Evolutionary conservation across 2,888 invertebrate species (phyloP), one percentile per base, ranked within the genome.

Genomic region (Pristionchus arcanus): DNA sequence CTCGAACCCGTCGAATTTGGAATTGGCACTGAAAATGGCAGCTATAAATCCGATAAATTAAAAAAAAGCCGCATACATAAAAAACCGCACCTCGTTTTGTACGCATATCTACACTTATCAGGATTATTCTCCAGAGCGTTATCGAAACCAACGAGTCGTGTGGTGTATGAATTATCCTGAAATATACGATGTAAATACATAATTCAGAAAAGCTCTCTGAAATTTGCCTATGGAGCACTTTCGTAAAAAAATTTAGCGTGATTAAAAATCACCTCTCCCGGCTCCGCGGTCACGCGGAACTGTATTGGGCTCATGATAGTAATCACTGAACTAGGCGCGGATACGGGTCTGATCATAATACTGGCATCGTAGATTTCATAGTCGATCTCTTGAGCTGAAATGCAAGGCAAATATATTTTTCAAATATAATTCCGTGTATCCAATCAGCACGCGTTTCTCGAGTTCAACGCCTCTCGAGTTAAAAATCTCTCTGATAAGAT

Each of bases 131-230:
- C 74, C 11, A 42, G 37, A 4, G 74, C 74, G n/a, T 77, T 77
- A 42, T 77, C 74, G 42, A 77, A 77, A 25, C 74, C 74, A 37
- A 77, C 74, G 34, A 77, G 74, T 77, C 74, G 37, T 11, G 74
- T 25, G 13, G 74, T 77, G 74, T 42, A 77, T 21, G 74, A 77
- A 25, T 42, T 77, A 42, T 15, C 13, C 74, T 77, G 74, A 34
- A 34, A 59, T 25, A 9, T 19, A 21, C 19, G n/a, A n/a, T 25
- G 2, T 63, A 49, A 49, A 49, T 7, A 11, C 42, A 13, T 49
- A 7, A 49, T 49, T 13, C 9, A 49, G 13, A 49, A 25, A n/a
- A 25, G 19, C 21, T 13, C 19, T n/a, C 13, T 74, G 15, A 7
- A 31, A 15, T 42, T 9, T 3, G 42, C 3, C 42, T 68, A n/a